phyloP scores from a whole-genome alignment of 2,113 vertebrate genomes.

The Monopterus albus region DNA sequence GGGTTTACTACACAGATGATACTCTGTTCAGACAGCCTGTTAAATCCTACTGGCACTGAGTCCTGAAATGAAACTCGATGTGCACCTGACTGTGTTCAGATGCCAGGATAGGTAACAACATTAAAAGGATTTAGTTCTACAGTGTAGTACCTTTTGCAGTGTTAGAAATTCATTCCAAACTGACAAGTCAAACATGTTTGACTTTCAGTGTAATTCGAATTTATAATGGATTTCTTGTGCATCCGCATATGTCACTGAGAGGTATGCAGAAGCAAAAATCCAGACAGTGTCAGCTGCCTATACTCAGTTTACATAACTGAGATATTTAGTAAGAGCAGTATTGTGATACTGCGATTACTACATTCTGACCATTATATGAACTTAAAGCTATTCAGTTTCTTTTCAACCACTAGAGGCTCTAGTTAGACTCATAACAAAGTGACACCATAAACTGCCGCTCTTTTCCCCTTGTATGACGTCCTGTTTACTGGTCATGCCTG shows the following conservation, averaged over 20 bases:
- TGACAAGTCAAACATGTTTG: conserved; percentile 7
- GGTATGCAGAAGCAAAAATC: background rate
- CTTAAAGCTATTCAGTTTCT: too few relatives aligned
- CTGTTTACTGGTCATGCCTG: too few relatives aligned
- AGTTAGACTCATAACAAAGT: too few relatives aligned
- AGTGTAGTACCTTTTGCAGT: background rate
- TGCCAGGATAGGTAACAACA: conserved; percentile 1
- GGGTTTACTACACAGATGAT: conserved; percentile 11
- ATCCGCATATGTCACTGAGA: background rate
- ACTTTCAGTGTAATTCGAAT: background rate
- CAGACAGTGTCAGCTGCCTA: background rate
- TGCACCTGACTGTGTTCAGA: background rate
- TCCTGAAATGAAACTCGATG: conserved; percentile 4
- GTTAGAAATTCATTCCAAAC: background rate
- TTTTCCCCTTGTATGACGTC: too few relatives aligned
- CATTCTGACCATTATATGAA: conserved; percentile 57
- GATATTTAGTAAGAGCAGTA: background rate
- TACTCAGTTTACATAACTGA: background rate
- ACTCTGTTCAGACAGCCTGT: conserved; percentile 15
- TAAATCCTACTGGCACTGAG: too few relatives aligned
- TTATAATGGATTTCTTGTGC: too few relatives aligned
- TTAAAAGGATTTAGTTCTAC: background rate
- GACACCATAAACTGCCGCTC: too few relatives aligned
- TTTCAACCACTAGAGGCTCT: too few relatives aligned
- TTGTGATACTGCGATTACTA: conserved; percentile 2